phyloP scores from a whole-genome alignment of 2,888 invertebrate genomes.

The Cosmopolites sordidus region DNA sequence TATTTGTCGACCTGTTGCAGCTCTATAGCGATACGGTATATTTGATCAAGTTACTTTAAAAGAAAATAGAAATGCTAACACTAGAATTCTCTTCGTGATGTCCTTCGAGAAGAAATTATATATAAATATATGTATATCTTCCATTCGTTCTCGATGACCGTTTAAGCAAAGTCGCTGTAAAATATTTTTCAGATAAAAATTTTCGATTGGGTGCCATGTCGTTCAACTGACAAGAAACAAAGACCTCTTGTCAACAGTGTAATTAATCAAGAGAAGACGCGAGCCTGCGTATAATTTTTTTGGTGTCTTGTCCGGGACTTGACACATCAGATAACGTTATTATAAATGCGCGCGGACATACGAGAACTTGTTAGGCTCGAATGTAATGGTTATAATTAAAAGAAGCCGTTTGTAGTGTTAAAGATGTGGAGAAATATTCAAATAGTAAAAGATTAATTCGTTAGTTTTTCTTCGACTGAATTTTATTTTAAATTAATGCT shows the following conservation, averaged over 20 bases:
- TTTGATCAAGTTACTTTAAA: too few species aligned
- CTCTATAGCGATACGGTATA: too few species aligned
- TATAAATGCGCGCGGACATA: neutral
- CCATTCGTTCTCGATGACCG: neutral
- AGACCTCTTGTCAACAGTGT: constrained; percentile 16
- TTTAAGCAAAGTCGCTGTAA: neutral
- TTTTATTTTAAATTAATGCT: too few species aligned
- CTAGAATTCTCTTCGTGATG: too few species aligned
- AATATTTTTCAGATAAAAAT: neutral
- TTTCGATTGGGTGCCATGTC: neutral
- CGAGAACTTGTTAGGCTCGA: neutral
- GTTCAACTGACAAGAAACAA: constrained; percentile 12
- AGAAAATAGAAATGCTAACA: too few species aligned
- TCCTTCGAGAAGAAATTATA: too few species aligned
- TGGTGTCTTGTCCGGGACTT: neutral
- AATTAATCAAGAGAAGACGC: constrained; percentile 18
- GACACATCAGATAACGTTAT: neutral
- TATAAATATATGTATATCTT: too few species aligned
- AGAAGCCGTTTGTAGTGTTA: too few species aligned
- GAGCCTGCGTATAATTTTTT: neutral
- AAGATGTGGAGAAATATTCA: too few species aligned
- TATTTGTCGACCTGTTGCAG: too few species aligned
- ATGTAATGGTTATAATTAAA: neutral
- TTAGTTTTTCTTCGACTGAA: too few species aligned
- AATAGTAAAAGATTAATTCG: too few species aligned